Evolutionary conservation across 2,113 vertebrate species (phyloP).

Genomic region (Fulica atra): DNA sequence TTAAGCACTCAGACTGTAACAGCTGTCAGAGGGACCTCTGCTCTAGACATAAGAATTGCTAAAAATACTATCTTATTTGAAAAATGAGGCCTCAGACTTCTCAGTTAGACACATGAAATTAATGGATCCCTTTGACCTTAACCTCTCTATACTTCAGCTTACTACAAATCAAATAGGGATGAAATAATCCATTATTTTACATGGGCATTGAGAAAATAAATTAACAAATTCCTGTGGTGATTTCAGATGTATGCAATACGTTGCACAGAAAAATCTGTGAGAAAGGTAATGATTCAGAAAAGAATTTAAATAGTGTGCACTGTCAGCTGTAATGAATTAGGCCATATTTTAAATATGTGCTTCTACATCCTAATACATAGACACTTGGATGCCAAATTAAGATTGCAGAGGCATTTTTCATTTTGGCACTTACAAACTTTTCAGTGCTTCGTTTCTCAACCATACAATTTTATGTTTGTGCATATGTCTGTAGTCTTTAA

Average conservation of each 20-base stretch:
- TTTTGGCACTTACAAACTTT: background rate
- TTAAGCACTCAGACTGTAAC: background rate
- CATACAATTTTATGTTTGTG: background rate
- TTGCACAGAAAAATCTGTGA: constrained; percentile 1
- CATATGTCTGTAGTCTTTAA: background rate
- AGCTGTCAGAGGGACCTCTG: background rate
- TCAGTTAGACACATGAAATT: background rate
- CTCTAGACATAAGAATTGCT: background rate
- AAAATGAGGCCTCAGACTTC: background rate
- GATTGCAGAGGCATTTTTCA: background rate
- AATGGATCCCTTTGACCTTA: constrained; percentile 18
- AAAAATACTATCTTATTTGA: constrained; percentile 24
- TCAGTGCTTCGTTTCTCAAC: background rate
- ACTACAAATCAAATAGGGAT: background rate
- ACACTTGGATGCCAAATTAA: background rate
- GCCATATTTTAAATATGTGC: background rate
- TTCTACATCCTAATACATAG: background rate
- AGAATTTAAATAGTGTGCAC: background rate
- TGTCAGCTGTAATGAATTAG: background rate
- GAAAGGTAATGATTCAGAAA: constrained; percentile 22
- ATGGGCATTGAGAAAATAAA: background rate
- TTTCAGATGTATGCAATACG: background rate
- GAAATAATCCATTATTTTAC: background rate
- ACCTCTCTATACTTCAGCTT: background rate
- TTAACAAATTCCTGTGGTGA: background rate